Evolutionary conservation across 2,113 vertebrate species (phyloP).

Genomic region (Gambusia affinis): DNA sequence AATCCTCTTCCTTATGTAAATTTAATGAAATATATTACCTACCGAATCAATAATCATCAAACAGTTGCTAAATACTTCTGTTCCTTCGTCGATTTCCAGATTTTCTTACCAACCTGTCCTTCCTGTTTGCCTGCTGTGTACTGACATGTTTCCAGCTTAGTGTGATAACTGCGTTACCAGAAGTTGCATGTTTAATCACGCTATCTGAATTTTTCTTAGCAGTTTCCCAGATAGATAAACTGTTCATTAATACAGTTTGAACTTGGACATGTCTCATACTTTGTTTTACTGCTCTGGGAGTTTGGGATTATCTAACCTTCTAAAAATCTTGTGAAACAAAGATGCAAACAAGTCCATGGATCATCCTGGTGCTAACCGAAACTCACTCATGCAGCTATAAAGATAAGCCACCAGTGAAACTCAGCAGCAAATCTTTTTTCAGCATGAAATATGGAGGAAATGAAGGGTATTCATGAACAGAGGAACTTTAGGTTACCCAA

Average conservation of each 20-base stretch:
- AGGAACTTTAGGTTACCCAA: too few relatives aligned
- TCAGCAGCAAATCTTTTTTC: neutral
- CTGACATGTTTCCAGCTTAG: constrained; percentile 21
- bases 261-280: constrained; percentile 1
- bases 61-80: neutral
- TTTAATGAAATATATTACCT: too few relatives aligned
- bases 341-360: constrained; percentile 20
- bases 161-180: constrained; percentile 6
- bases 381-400: constrained; percentile 32
- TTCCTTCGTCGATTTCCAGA: neutral
- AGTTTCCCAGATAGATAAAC: constrained; percentile 38
- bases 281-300: neutral
- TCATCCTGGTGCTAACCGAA: constrained; percentile 50
- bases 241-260: neutral
- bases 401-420: constrained; percentile 6
- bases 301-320: neutral
- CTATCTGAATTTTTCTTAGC: constrained; percentile 24
- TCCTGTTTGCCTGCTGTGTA: neutral
- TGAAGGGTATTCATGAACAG: neutral
- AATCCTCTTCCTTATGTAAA: too few relatives aligned
- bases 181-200: neutral
- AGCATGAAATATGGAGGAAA: neutral
- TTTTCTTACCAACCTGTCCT: too few relatives aligned
- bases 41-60: too few relatives aligned
- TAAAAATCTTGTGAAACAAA: neutral